Evolutionary conservation across 2,888 invertebrate genomes (phyloP).

Genomic region (Harpalus rufipes): DNA sequence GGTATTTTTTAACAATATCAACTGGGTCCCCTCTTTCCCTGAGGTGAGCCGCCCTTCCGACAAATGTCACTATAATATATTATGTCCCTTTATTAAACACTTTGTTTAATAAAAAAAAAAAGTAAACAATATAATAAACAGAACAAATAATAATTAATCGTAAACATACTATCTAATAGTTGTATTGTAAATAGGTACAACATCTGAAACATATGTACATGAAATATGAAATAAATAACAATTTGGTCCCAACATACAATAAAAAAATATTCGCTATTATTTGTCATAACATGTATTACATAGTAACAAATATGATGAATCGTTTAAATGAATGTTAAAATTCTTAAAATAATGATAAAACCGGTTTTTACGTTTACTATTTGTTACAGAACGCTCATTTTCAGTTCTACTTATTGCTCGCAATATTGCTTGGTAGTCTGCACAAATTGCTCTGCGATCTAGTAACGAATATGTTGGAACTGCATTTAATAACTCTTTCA

Average conservation of each 20-base stretch:
- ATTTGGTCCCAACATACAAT: constrained; percentile 29
- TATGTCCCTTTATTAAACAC: no score
- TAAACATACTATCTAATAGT: background rate
- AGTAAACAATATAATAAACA: no score
- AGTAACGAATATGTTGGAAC: constrained; percentile 78
- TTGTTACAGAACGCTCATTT: constrained; percentile 80
- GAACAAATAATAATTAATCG: no score
- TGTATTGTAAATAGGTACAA: constrained; percentile 4
- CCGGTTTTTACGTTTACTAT: constrained; percentile 84
- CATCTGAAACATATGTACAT: constrained; percentile 25
- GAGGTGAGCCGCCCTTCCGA: no score
- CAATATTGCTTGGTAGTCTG: constrained; percentile 86
- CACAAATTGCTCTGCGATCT: constrained; percentile 79
- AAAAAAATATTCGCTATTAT: constrained; percentile 16
- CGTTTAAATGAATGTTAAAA: constrained; percentile 78
- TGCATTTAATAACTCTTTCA: constrained; percentile 78
- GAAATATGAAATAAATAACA: constrained; percentile 45
- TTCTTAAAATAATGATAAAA: constrained; percentile 89
- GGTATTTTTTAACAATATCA: no score
- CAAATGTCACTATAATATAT: no score
- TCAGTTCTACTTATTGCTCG: constrained; percentile 86
- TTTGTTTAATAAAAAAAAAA: no score
- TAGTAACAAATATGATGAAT: constrained; percentile 77
- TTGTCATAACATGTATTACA: constrained; percentile 47
- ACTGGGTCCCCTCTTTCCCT: no score